phyloP scores from a whole-genome alignment of 2,113 vertebrate species.

The Amazona guildingii region DNA sequence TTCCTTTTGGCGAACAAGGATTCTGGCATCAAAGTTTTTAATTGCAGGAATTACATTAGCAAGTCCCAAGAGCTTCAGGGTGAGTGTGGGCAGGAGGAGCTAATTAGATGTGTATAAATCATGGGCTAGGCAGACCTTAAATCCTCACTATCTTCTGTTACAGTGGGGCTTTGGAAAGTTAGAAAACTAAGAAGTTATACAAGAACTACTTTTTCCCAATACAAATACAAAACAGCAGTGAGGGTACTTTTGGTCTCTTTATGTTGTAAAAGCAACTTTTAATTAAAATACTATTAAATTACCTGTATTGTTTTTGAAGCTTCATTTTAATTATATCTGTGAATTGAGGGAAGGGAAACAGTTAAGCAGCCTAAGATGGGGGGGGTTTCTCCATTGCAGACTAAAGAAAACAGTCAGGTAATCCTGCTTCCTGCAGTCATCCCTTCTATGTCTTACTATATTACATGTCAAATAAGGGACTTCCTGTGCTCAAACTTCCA shows the following conservation, averaged over 20 bases:
- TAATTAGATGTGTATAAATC: constrained; percentile 3
- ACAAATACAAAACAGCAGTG: not conserved
- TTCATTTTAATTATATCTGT: not conserved
- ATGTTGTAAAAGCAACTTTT: not conserved
- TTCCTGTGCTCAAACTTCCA: not conserved
- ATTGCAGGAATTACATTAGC: not conserved
- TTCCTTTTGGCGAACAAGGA: constrained; percentile 1
- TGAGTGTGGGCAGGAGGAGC: not conserved
- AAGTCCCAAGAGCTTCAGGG: constrained; percentile 5
- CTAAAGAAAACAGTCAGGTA: not conserved
- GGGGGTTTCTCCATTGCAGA: not conserved
- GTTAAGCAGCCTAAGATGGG: not conserved
- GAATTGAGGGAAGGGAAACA: not conserved
- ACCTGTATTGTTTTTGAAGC: not conserved
- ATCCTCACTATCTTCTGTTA: not conserved
- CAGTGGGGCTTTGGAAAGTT: not conserved
- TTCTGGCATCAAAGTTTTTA: not conserved
- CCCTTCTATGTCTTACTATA: not conserved
- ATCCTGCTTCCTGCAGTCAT: not conserved
- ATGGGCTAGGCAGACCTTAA: not conserved
- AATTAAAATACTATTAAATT: not conserved
- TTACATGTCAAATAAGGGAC: not conserved
- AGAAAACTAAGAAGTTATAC: not conserved
- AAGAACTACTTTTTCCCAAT: not conserved
- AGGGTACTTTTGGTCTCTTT: not conserved